These are phyloP conservation scores for Enteromius fasciolatus DNA, from an alignment of 2,797 vertebrate genomes.

Conservation along the genomic window DNA sequence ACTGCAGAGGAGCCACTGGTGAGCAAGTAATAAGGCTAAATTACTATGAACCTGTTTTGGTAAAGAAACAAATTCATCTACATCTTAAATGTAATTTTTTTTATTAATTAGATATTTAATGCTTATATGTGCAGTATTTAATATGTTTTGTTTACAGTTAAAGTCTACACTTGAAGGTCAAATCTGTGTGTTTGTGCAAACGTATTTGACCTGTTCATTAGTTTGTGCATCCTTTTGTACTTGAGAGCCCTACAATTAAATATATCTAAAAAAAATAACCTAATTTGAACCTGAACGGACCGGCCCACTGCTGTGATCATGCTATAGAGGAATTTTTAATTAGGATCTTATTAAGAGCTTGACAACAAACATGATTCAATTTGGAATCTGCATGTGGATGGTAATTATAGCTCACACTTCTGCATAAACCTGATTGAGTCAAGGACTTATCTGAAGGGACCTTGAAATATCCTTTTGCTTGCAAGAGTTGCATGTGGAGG, in stretches of 20 bases:
- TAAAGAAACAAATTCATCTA: not conserved
- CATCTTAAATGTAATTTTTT: not conserved
- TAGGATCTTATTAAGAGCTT: slow-evolving; percentile 74
- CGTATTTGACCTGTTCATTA: not conserved
- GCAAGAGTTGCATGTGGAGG: not conserved
- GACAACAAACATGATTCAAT: slow-evolving; percentile 77
- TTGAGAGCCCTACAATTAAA: slow-evolving; percentile 39
- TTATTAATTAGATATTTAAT: not conserved
- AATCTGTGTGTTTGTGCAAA: not conserved
- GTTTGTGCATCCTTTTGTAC: slow-evolving; percentile 30
- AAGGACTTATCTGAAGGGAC: slow-evolving; percentile 60
- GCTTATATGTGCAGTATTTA: not conserved
- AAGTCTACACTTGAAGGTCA: not conserved
- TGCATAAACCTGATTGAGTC: slow-evolving; percentile 46
- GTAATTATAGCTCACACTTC: slow-evolving; percentile 68
- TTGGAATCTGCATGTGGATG: slow-evolving; percentile 61
- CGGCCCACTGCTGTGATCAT: slow-evolving; percentile 57
- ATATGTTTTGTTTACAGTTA: not conserved
- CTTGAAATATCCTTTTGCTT: slow-evolving; percentile 63
- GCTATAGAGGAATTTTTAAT: slow-evolving; percentile 68
- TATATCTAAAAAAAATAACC: slow-evolving; percentile 29
- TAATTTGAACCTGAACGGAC: slow-evolving; percentile 57
- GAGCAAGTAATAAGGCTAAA: not conserved
- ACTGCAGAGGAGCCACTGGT: not conserved
- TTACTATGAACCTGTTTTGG: not conserved